Evolutionary conservation across 2,113 vertebrate species (phyloP).

Genomic region (Grantiella picta): DNA sequence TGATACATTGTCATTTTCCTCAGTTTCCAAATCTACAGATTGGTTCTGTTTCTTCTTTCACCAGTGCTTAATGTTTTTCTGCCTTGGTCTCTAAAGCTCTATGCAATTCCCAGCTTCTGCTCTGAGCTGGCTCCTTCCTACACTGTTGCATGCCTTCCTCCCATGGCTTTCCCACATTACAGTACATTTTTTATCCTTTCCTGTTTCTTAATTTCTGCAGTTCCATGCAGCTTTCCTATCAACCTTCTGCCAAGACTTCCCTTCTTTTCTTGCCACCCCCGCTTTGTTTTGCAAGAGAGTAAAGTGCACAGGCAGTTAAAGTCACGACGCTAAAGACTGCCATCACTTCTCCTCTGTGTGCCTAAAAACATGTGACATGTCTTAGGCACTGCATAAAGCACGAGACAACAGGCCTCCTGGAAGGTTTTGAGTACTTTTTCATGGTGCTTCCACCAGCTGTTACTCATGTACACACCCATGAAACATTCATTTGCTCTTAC

Average conservation of each 20-base stretch:
- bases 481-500: not conserved
- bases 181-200: not conserved
- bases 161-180: not conserved
- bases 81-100: not conserved
- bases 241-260: not conserved
- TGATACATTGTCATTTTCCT: not conserved
- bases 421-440: not conserved
- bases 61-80: not conserved
- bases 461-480: fast-evolving
- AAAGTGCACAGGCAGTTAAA: not conserved
- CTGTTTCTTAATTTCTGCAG: not conserved
- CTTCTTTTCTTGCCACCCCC: not conserved
- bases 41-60: not conserved
- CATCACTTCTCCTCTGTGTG: not conserved
- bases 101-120: not conserved
- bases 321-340: not conserved
- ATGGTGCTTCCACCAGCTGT: not conserved
- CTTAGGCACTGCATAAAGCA: not conserved
- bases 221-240: not conserved
- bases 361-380: fast-evolving
- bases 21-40: not conserved
- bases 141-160: not conserved
- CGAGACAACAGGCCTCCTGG: not conserved
- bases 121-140: not conserved
- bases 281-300: not conserved